A percentile compares a stretch with the other conserved stretches of the same genome.
phyloP scores from a whole-genome alignment of 2,113 vertebrate genomes.

The Pelmatolapia mariae region DNA sequence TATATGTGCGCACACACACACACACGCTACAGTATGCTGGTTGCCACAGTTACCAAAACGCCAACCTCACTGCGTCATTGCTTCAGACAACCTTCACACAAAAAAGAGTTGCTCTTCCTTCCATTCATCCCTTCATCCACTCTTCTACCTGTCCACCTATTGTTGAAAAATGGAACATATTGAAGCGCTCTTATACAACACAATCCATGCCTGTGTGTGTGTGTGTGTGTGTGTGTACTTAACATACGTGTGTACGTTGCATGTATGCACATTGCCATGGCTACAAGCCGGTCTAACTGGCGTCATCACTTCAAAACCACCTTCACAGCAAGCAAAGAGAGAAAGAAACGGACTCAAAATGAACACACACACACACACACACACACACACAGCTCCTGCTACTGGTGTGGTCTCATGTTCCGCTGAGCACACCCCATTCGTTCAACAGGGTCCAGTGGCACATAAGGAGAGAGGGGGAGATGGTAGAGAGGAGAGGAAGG shows the following conservation, averaged over 20 bases:
- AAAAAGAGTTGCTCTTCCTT: conserved; percentile 17
- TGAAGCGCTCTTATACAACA: conserved; percentile 10
- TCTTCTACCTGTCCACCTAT: conserved; percentile 20
- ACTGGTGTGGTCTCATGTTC: conserved; percentile 50
- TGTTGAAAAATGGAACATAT: conserved; percentile 19
- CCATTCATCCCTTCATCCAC: conserved; percentile 30
- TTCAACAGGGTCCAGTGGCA: conserved; percentile 39
- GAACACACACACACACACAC: neutral
- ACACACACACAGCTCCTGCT: neutral
- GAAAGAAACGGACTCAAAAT: conserved; percentile 36
- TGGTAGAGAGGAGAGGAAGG: neutral
- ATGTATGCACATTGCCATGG: conserved; percentile 57
- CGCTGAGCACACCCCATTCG: conserved; percentile 37
- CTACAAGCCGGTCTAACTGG: conserved; percentile 27
- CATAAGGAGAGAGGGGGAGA: conserved; percentile 1
- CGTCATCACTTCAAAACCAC: conserved; percentile 69
- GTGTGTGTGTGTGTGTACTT: neutral
- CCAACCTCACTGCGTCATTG: conserved; percentile 63
- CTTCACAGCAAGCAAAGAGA: conserved; percentile 54
- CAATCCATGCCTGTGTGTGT: neutral
- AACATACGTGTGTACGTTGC: conserved; percentile 19
- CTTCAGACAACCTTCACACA: conserved; percentile 54
- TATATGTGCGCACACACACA: neutral
- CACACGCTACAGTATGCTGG: conserved; percentile 22
- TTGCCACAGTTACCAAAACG: conserved; percentile 68